These are phyloP conservation scores for Andricus curvator DNA, from an alignment of 2,888 invertebrate species.

Conservation along the genomic window DNA sequence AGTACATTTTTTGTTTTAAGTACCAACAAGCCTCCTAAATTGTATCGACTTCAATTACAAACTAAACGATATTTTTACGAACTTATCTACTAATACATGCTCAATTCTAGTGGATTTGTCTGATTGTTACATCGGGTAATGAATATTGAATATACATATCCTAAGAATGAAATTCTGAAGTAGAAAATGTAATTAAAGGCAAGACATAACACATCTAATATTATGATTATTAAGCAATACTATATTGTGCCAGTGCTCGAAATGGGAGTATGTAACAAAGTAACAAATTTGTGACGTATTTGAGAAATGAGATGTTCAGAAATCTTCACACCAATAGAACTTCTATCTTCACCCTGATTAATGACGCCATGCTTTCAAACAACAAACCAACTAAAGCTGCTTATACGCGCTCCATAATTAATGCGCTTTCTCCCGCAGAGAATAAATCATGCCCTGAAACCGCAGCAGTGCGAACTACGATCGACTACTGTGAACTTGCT, in stretches of 20 bases:
- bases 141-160: background rate
- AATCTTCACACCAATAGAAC: slow-evolving; percentile 26
- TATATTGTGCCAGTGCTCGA: background rate
- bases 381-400: slow-evolving; percentile 24
- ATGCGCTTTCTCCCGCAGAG: background rate
- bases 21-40: background rate
- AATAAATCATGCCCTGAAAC: slow-evolving; percentile 31
- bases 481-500: background rate
- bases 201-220: background rate
- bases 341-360: slow-evolving; percentile 1
- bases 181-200: no score
- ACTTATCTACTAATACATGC: background rate
- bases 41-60: background rate
- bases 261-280: background rate
- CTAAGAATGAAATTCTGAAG: no score
- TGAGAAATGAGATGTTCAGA: slow-evolving; percentile 11
- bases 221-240: background rate
- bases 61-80: background rate
- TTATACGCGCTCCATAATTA: slow-evolving; percentile 29
- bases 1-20: background rate
- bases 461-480: background rate
- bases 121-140: background rate
- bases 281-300: background rate
- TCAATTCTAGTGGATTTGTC: background rate
- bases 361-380: slow-evolving; percentile 15